phyloP scores from a whole-genome alignment of 2,888 invertebrate genomes.

The Argyresthia albistria region DNA sequence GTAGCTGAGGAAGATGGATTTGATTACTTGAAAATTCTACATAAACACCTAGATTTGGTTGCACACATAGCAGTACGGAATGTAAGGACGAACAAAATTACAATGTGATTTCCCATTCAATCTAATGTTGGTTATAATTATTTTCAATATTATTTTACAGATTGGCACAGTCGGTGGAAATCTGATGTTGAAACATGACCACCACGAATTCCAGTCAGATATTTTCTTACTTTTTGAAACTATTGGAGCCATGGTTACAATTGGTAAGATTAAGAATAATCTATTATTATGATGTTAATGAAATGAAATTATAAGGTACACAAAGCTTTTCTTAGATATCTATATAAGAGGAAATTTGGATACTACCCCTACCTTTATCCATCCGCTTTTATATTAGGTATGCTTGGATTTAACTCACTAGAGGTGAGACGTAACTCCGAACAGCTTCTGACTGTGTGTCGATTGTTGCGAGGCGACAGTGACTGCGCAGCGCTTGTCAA shows the following conservation, averaged over 20 bases:
- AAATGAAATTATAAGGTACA: no score
- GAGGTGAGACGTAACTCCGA: no score
- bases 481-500: no score
- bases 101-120: conserved; percentile 57
- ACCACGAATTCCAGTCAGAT: conserved; percentile 77
- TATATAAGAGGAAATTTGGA: no score
- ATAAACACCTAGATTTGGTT: conserved; percentile 77
- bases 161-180: conserved; percentile 76
- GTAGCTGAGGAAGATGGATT: conserved; percentile 53
- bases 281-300: background rate
- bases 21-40: conserved; percentile 71
- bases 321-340: no score
- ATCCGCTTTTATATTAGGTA: no score
- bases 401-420: no score
- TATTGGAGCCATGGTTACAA: background rate
- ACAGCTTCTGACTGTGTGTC: no score
- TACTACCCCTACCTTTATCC: no score
- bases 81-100: conserved; percentile 76
- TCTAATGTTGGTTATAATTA: background rate
- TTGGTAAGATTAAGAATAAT: background rate
- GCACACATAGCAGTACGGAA: conserved; percentile 84
- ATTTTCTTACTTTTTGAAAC: conserved; percentile 67
- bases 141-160: conserved; percentile 20
- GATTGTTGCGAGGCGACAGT: no score
- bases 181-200: conserved; percentile 60